Conservation (phyloP, 2,888 invertebrate genomes). For the Drosophila nigricruria region DNA sequence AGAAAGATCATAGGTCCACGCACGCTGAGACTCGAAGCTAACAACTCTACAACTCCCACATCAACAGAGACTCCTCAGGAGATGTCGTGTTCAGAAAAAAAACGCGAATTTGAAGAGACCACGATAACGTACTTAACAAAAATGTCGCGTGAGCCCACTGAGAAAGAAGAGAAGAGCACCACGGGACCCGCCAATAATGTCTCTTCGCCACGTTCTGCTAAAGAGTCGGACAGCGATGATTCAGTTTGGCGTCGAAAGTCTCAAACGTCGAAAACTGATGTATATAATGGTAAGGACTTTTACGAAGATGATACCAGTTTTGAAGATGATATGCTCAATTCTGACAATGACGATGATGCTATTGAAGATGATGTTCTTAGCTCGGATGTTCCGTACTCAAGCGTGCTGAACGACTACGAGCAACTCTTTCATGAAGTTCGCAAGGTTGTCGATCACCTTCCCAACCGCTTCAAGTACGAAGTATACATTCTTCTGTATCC, state of each 20-base stretch:
- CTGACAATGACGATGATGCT: neutral
- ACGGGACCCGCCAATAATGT: neutral
- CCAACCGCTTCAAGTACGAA: conserved; percentile 49
- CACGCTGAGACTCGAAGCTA: neutral
- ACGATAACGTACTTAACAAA: conserved; percentile 27
- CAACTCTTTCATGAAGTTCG: conserved; percentile 29
- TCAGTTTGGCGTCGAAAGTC: conserved; percentile 11
- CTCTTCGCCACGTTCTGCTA: neutral
- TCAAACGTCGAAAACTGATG: neutral
- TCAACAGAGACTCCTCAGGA: neutral
- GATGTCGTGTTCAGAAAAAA: neutral
- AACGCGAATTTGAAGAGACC: neutral
- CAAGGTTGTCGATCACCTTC: neutral
- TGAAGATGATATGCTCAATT: neutral
- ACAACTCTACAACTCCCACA: neutral
- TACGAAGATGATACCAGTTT: conserved; percentile 44
- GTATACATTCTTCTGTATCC: conserved; percentile 55
- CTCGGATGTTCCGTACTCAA: neutral
- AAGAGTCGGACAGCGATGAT: conserved; percentile 27
- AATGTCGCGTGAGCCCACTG: conserved; percentile 1
- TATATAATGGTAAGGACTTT: conserved; percentile 35
- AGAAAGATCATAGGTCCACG: neutral
- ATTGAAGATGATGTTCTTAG: no score
- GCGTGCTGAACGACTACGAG: conserved; percentile 35
- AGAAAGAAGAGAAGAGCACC: neutral